Conservation (phyloP, 2,888 invertebrate species). For the Syritta pipiens region DNA sequence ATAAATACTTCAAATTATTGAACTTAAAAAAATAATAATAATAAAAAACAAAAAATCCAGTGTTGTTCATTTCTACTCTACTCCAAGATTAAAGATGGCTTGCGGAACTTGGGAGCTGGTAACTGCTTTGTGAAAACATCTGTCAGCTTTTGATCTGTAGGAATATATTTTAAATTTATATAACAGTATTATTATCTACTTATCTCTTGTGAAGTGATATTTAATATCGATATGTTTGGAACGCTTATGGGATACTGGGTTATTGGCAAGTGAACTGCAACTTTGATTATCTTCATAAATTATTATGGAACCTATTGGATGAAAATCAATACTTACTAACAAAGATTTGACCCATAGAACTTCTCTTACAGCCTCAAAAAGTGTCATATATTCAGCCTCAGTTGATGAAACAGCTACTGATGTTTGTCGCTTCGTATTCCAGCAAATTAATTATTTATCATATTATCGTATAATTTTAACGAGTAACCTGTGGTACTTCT, state of each 20-base stretch:
- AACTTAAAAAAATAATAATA: too few relatives aligned
- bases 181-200: conserved; percentile 31
- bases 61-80: background rate
- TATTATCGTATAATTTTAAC: too few relatives aligned
- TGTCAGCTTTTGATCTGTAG: conserved; percentile 52
- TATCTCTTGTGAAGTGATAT: conserved; percentile 38
- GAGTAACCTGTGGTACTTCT: too few relatives aligned
- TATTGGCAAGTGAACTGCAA: conserved; percentile 46
- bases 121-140: conserved; percentile 50
- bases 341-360: conserved; percentile 31
- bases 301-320: background rate
- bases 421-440: too few relatives aligned
- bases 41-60: too few relatives aligned
- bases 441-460: conserved; percentile 35
- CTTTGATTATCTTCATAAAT: conserved; percentile 49
- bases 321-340: conserved; percentile 3
- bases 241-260: conserved; percentile 47
- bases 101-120: conserved; percentile 40
- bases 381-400: conserved; percentile 23
- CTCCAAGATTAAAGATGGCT: background rate
- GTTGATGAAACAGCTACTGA: too few relatives aligned
- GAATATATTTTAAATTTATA: conserved; percentile 25
- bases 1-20: too few relatives aligned
- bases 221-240: conserved; percentile 49
- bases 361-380: conserved; percentile 28